Percentiles rank a stretch among this genome's conserved stretches.
Evolutionary conservation across 1,140 invertebrate genomes (phyloP).

Genomic region (Formica exsecta): DNA sequence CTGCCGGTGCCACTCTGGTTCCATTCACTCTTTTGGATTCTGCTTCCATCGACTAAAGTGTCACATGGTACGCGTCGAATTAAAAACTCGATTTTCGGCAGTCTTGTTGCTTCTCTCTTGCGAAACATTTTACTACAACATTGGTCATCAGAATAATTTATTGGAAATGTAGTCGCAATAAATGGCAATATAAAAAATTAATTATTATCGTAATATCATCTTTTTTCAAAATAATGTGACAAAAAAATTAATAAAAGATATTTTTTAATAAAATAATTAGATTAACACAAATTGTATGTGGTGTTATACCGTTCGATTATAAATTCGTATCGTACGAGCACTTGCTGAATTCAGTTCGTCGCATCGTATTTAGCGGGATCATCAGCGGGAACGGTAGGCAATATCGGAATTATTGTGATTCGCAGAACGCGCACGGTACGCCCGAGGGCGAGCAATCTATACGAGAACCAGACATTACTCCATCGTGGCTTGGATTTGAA

Average conservation of each 20-base stretch:
- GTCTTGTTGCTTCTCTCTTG: conserved; percentile 78
- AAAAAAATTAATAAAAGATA: neutral
- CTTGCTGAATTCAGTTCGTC: conserved; percentile 68
- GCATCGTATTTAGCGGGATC: conserved; percentile 83
- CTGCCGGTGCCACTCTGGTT: conserved; percentile 77
- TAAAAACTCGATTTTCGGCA: conserved; percentile 84
- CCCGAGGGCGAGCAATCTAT: conserved; percentile 85
- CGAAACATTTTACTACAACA: conserved; percentile 68
- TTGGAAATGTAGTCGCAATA: neutral
- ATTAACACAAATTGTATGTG: neutral
- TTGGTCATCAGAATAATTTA: conserved; percentile 68
- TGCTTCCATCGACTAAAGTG: conserved; percentile 77
- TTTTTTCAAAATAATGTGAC: neutral
- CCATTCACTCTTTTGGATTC: conserved; percentile 70
- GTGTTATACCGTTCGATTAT: neutral
- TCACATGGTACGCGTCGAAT: conserved; percentile 85
- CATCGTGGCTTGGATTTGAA: conserved; percentile 85
- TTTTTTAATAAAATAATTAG: neutral
- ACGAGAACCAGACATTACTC: conserved; percentile 83
- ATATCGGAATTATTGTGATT: conserved; percentile 86
- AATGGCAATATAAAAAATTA: neutral
- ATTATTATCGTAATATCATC: neutral
- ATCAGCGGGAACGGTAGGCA: conserved; percentile 84
- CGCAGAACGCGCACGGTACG: conserved; percentile 77
- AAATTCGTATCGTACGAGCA: conserved; percentile 24